Base-by-base conservation (phyloP, 2,113 vertebrate genomes). In the Salvator merianae region DNA sequence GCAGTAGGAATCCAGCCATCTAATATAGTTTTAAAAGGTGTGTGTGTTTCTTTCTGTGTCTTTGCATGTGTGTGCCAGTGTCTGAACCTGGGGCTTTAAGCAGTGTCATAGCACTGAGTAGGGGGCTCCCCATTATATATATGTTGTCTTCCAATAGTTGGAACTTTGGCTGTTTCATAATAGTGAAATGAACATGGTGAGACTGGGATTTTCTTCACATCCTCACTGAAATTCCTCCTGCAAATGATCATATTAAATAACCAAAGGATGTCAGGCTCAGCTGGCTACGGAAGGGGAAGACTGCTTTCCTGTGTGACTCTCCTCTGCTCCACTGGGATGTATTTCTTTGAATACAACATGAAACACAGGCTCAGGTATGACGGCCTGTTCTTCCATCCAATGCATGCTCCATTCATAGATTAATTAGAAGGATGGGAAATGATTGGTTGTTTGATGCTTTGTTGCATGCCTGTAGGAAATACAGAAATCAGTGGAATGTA, bases 361-460 rank as follows among this genome's bases (percentile, higher is more conserved):
- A 62, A 30, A 14, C 2, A 38, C 0, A 83, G 0, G 32, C 81
- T 85, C 47, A 30, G 7, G 32, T 1, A 5, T 81, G 75, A 90
- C 75, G 55, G 81, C 86, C 80, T 70, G 34, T 7, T 1, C 73
- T 55, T 80, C 71, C 68, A 81, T 76, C 84, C 70, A 14, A 50
- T 79, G 83, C 40, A 1, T 80, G 83, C 83, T 71, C 82, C 83
- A 38, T 87, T 89, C 84, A 36, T 71, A 40, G 63, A 77, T 78
- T 86, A 93, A 93, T 94, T 87, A 90, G 91, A 32, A 83, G 88
- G 90, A 89, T 28, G 0, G 55, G 85, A 88, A 84, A 86, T 86
- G 87, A 88, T 82, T 66, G 87, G 40, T 80, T 86, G 90, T 84
- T 93, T 90, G 85, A 88, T 53, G 84, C 80, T 87, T 84, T 59